These are phyloP conservation scores for Redunca redunca DNA, from an alignment of 2,113 vertebrate species.

Conservation along the genomic window DNA sequence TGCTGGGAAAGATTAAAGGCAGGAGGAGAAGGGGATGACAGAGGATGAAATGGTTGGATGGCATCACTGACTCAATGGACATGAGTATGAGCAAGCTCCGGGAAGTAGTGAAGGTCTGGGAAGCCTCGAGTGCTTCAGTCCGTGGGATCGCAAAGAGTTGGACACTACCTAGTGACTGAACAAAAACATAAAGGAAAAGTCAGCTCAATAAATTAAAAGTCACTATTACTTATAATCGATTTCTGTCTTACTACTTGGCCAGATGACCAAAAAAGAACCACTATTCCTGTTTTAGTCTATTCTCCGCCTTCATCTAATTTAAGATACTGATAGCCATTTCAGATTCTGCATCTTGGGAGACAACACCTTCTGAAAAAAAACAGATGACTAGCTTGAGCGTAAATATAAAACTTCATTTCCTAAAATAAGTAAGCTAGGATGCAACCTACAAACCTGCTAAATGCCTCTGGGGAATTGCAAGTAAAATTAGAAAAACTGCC, in stretches of 20 bases:
- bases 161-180: neutral
- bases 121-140: neutral
- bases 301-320: neutral
- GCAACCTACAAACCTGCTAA: neutral
- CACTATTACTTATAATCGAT: neutral
- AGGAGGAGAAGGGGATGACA: neutral
- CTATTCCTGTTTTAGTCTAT: neutral
- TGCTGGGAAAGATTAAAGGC: neutral
- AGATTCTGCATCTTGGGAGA: neutral
- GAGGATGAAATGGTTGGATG: neutral
- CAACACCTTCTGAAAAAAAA: neutral
- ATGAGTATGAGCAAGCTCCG: neutral
- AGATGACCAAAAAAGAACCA: neutral
- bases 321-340: neutral
- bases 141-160: rapidly evolving
- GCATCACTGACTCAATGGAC: neutral
- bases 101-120: neutral
- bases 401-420: conserved; percentile 11
- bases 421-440: neutral
- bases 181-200: neutral
- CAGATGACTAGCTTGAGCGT: neutral
- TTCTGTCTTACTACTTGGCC: neutral
- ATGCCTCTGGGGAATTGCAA: neutral
- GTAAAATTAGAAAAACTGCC: neutral
- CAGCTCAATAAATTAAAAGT: neutral